Evolutionary conservation across 2,797 vertebrate species (phyloP), one percentile per base, ranked within the genome.

Genomic region (Sebastiscus albofasciatus): DNA sequence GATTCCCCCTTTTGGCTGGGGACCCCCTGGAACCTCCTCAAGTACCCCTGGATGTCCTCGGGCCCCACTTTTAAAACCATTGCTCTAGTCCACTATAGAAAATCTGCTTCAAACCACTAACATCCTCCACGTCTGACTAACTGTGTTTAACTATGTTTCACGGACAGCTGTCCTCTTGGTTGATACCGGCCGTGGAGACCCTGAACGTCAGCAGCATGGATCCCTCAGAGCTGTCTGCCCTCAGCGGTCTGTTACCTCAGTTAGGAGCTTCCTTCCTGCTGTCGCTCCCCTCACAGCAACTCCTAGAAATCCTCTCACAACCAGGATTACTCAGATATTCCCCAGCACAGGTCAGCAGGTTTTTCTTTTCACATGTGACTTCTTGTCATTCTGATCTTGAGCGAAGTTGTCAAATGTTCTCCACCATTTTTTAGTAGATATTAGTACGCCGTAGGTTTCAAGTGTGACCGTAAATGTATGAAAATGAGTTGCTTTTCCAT

Each of bases 141-240:
- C 56, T 82, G 10, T 67, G 49, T 80, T 68, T 16, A 13, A 39
- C 39, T 54, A 33, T 84, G 80, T 85, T 70, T 77, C 20, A 24
- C 54, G 62, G 33, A 49, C 87, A 98, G 97, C 87, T 98, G 78
- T 97, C 97, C 3, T 95, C 97, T n/a, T 96, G 94, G 93, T 91
- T 98, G 90, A 89, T 95, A 27, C 92, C 93, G 36, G 87, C 94
- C 4, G 67, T 96, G 64, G 94, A 93, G 85, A 92, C 88, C 24
- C 86, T 96, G 58, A 96, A 96, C 77, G 84, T 94, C 89, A 95
- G 95, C 78, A 87, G 75, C 67, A 81, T 96, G 87, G 82, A 93
- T 73, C 89, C 95, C 11, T 31, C 68, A 24, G 94, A 95, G 62
- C 88, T 97, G 65, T 92, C 82, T 5, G 88, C 90, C 8, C 95